Evolutionary conservation across 1,140 invertebrate species (phyloP).

Genomic region (Luehdorfia chinensis): DNA sequence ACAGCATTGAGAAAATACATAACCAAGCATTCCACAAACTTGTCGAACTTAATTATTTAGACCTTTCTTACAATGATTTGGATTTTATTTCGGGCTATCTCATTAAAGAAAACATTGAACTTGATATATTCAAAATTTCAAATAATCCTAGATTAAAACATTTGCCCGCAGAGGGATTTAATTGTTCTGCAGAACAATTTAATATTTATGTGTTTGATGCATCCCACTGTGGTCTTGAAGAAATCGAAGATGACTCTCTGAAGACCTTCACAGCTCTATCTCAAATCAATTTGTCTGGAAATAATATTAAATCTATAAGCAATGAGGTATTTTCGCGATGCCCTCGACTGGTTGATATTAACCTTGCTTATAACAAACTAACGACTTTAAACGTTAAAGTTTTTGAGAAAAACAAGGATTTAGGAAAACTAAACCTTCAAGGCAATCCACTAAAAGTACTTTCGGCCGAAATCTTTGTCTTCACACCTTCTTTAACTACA

Average conservation of each 20-base stretch:
- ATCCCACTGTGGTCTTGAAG: slow-evolving; percentile 81
- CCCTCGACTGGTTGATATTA: slow-evolving; percentile 80
- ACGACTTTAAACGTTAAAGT: slow-evolving; percentile 77
- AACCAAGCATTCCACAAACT: slow-evolving; percentile 81
- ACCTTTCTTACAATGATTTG: slow-evolving; percentile 83
- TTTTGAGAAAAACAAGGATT: slow-evolving; percentile 79
- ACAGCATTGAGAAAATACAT: slow-evolving; percentile 81
- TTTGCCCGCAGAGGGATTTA: slow-evolving; percentile 79
- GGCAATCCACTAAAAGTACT: slow-evolving; percentile 83
- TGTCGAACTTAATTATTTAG: slow-evolving; percentile 80
- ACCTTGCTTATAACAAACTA: slow-evolving; percentile 83
- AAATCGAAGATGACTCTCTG: slow-evolving; percentile 79
- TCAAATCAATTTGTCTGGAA: slow-evolving; percentile 80
- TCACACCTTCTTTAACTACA: slow-evolving; percentile 65
- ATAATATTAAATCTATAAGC: slow-evolving; percentile 77
- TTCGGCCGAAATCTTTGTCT: slow-evolving; percentile 81
- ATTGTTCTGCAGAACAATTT: slow-evolving; percentile 77
- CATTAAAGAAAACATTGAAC: slow-evolving; percentile 81
- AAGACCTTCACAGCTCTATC: slow-evolving; percentile 82
- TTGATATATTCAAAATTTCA: slow-evolving; percentile 82
- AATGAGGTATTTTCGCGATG: slow-evolving; percentile 71
- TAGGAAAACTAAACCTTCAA: slow-evolving; percentile 82
- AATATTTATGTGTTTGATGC: slow-evolving; percentile 83
- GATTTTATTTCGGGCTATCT: slow-evolving; percentile 80
- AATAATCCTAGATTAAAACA: slow-evolving; percentile 81